A percentile compares a stretch with the other conserved stretches of the same genome.
Evolutionary conservation across 1,140 invertebrate genomes (phyloP).

Genomic region (Drosophila arizonae): DNA sequence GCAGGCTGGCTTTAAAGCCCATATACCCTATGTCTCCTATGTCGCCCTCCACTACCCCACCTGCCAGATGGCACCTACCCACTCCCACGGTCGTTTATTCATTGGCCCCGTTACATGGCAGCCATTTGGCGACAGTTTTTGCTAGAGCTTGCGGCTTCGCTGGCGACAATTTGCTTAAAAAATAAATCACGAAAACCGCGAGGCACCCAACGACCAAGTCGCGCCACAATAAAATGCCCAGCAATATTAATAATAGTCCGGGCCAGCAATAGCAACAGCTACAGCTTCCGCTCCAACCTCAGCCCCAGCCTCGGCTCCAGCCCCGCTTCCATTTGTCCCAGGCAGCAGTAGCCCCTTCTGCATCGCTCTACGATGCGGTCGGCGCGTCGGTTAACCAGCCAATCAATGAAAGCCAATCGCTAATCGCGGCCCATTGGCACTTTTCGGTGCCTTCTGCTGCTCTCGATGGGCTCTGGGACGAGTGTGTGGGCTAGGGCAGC

Average conservation of each 20-base stretch:
- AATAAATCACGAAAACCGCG: slow-evolving; percentile 72
- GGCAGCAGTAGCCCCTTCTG: slow-evolving; percentile 17
- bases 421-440: slow-evolving; percentile 7
- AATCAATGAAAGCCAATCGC: slow-evolving; percentile 19
- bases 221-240: slow-evolving; percentile 60
- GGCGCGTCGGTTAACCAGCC: slow-evolving; percentile 2
- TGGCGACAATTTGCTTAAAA: slow-evolving; percentile 79
- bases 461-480: background rate
- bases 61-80: slow-evolving; percentile 11
- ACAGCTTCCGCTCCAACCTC: background rate
- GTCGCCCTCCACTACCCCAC: slow-evolving; percentile 9
- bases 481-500: background rate
- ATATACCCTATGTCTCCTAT: background rate
- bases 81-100: slow-evolving; percentile 43
- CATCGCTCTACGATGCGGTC: slow-evolving; percentile 4
- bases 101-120: slow-evolving; percentile 69
- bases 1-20: slow-evolving; percentile 3
- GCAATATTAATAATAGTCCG: slow-evolving; percentile 64
- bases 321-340: slow-evolving; percentile 4
- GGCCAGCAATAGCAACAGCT: background rate
- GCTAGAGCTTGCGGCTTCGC: slow-evolving; percentile 26
- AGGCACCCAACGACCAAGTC: slow-evolving; percentile 40
- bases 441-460: background rate
- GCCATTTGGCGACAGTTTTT: slow-evolving; percentile 67
- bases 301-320: background rate